A percentile compares a stretch with the other conserved stretches of the same genome.
These are phyloP conservation scores for Amorpha juglandis DNA, from an alignment of 2,888 invertebrate species.

Conservation along the genomic window DNA sequence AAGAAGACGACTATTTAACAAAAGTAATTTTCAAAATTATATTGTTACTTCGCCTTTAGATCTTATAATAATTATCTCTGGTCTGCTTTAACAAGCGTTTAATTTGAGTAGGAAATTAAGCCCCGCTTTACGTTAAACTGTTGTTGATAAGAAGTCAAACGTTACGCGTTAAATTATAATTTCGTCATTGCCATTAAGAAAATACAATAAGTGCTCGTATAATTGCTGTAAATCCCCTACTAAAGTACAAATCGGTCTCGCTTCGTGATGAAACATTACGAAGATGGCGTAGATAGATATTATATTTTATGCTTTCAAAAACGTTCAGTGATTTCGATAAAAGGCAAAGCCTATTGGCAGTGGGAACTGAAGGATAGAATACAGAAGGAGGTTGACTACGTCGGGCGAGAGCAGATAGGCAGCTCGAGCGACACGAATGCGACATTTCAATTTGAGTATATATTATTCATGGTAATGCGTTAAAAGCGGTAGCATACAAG, in stretches of 20 bases:
- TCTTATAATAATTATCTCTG: slow-evolving; percentile 77
- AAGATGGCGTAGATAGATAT: slow-evolving; percentile 25
- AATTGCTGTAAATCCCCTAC: slow-evolving; percentile 29
- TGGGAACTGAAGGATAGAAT: slow-evolving; percentile 67
- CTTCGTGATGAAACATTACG: not conserved
- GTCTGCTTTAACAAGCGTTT: slow-evolving; percentile 75
- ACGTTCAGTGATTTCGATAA: slow-evolving; percentile 64
- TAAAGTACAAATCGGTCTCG: slow-evolving; percentile 24
- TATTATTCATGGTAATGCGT: slow-evolving; percentile 84
- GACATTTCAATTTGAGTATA: slow-evolving; percentile 83
- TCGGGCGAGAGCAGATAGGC: slow-evolving; percentile 69
- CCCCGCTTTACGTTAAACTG: slow-evolving; percentile 60
- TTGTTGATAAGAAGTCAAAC: slow-evolving; percentile 55
- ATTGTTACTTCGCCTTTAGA: slow-evolving; percentile 75
- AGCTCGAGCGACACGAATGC: slow-evolving; percentile 77
- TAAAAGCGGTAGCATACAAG: slow-evolving; percentile 79
- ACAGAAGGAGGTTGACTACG: slow-evolving; percentile 61
- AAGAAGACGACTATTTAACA: slow-evolving; percentile 70
- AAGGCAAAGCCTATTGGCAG: slow-evolving; percentile 75
- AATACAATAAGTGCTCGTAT: slow-evolving; percentile 17
- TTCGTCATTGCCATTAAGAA: slow-evolving; percentile 40
- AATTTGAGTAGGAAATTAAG: slow-evolving; percentile 72
- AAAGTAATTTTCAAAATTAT: slow-evolving; percentile 78
- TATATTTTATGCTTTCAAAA: slow-evolving; percentile 34
- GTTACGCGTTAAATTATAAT: slow-evolving; percentile 52